Conservation (phyloP, 2,888 invertebrate genomes). For the Drosophila recens region DNA sequence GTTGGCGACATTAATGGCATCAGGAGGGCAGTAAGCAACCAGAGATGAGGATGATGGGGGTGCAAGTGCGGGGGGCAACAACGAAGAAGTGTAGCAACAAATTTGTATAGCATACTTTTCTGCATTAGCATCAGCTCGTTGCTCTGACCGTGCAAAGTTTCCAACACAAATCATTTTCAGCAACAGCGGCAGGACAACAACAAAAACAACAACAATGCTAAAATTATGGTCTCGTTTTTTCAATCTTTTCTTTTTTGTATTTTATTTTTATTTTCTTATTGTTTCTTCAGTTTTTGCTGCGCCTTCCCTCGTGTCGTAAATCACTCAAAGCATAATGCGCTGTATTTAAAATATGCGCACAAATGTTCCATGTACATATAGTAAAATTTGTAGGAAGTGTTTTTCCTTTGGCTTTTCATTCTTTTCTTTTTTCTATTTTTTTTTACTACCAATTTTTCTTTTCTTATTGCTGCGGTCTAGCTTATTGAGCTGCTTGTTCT, state of each 20-base stretch:
- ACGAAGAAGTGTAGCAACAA: constrained; percentile 38
- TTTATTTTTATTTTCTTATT: constrained; percentile 39
- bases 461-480: constrained; percentile 28
- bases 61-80: background rate
- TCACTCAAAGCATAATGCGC: constrained; percentile 76
- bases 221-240: constrained; percentile 28
- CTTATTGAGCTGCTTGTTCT: constrained; percentile 61
- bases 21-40: constrained; percentile 11
- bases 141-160: constrained; percentile 44
- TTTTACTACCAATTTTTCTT: constrained; percentile 16
- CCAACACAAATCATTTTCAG: constrained; percentile 61
- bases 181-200: constrained; percentile 23
- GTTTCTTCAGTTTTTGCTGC: constrained; percentile 40
- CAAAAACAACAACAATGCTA: constrained; percentile 21
- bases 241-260: constrained; percentile 11
- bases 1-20: constrained; percentile 73
- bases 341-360: constrained; percentile 75
- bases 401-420: constrained; percentile 35
- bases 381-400: constrained; percentile 50
- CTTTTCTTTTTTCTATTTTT: constrained; percentile 13
- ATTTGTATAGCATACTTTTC: constrained; percentile 65
- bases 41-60: background rate
- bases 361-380: constrained; percentile 52
- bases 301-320: constrained; percentile 52
- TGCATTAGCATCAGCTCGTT: constrained; percentile 55